Percentiles rank a stretch among this genome's conserved stretches.
phyloP scores from a whole-genome alignment of 2,113 vertebrate genomes.

The Notarius lentiginosus region DNA sequence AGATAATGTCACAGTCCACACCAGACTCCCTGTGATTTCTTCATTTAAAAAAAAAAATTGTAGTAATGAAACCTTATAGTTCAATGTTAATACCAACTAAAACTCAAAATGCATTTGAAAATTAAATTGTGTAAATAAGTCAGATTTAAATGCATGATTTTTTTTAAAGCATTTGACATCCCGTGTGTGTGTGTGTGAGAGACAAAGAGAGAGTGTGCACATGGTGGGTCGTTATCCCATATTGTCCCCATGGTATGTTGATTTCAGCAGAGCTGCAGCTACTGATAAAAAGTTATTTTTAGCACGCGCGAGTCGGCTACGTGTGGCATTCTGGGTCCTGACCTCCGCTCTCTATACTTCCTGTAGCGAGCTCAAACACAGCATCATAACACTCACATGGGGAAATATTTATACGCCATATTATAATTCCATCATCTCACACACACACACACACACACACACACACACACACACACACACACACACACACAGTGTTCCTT shows the following conservation, averaged over 20 bases:
- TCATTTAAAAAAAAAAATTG: too few species aligned
- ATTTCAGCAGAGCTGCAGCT: slow-evolving; percentile 25
- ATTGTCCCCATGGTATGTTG: slow-evolving; percentile 1
- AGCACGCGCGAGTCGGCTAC: neutral
- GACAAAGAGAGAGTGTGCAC: neutral
- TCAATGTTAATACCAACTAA: neutral
- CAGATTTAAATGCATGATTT: neutral
- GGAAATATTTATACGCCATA: neutral
- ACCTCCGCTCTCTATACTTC: slow-evolving; percentile 5
- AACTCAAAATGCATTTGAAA: neutral
- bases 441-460: too few species aligned
- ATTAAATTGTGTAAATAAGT: neutral
- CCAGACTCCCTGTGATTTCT: too few species aligned
- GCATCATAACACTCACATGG: neutral
- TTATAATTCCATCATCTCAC: too few species aligned
- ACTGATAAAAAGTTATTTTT: slow-evolving; percentile 34
- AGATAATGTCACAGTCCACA: too few species aligned
- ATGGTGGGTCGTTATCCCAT: neutral
- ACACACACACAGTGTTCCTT: neutral
- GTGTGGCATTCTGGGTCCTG: neutral
- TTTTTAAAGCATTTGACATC: neutral
- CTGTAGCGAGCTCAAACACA: neutral
- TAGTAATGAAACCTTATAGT: too few species aligned
- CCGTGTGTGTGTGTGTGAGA: neutral
- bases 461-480: too few species aligned